Percentiles rank a stretch among this genome's conserved stretches.
These are phyloP conservation scores for Nesoenas mayeri DNA, from an alignment of 2,113 vertebrate species.

Conservation along the genomic window DNA sequence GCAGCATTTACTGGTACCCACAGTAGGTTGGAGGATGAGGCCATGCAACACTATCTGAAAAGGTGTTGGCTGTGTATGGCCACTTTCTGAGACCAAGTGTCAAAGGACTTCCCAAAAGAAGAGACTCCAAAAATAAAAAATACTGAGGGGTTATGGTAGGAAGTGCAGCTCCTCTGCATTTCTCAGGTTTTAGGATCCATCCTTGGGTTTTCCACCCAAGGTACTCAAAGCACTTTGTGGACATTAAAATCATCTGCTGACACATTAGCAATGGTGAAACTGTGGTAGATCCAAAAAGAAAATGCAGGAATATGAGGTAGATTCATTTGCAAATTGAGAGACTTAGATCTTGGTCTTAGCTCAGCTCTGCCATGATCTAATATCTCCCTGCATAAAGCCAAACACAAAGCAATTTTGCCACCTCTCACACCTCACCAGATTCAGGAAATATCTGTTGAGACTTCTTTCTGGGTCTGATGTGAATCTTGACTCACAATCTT, in stretches of 20 bases:
- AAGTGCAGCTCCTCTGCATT: neutral
- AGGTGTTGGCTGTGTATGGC: neutral
- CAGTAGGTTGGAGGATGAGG: neutral
- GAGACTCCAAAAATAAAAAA: neutral
- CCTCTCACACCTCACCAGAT: neutral
- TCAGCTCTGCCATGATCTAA: neutral
- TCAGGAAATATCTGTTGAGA: neutral
- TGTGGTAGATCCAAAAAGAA: neutral
- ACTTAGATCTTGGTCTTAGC: neutral
- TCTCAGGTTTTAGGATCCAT: neutral
- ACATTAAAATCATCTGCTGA: neutral
- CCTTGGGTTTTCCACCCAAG: neutral
- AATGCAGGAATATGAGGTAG: neutral
- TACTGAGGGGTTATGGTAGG: neutral
- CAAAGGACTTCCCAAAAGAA: neutral
- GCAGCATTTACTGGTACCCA: neutral
- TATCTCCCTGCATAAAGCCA: neutral
- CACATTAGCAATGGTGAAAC: neutral
- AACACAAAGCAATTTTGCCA: neutral
- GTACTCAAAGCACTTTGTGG: neutral
- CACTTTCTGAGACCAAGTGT: neutral
- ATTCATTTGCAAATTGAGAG: neutral
- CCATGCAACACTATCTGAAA: neutral
- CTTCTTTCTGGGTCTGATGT: neutral
- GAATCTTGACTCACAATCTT: neutral